Conservation (phyloP, 2,797 vertebrate genomes). For the Hydrophis major region DNA sequence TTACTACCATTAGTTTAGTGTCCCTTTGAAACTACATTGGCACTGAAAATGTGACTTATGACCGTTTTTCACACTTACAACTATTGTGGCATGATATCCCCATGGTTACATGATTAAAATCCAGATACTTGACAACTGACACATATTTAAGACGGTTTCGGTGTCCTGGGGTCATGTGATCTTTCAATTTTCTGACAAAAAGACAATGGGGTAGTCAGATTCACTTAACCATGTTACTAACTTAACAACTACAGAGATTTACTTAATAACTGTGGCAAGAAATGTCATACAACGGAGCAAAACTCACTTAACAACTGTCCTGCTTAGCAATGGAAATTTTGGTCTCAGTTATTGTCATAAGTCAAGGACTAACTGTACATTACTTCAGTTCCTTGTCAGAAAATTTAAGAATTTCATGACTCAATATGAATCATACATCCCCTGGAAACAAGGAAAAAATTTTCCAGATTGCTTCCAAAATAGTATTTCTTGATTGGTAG, state of each 20-base stretch:
- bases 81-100: background rate
- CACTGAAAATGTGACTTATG: background rate
- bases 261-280: background rate
- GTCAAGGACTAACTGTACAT: background rate
- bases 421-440: background rate
- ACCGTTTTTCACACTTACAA: background rate
- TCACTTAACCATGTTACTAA: background rate
- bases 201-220: background rate
- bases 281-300: background rate
- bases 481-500: background rate
- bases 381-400: background rate
- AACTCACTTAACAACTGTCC: background rate
- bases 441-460: background rate
- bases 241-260: background rate
- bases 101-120: background rate
- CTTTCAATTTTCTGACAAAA: background rate
- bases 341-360: background rate
- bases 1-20: background rate
- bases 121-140: background rate
- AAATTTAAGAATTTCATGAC: background rate
- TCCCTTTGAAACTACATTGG: background rate
- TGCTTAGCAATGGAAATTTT: background rate
- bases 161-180: background rate
- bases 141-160: background rate
- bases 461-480: background rate